Base-by-base conservation (phyloP, 2,888 invertebrate species). In the Cerceris rybyensis region DNA sequence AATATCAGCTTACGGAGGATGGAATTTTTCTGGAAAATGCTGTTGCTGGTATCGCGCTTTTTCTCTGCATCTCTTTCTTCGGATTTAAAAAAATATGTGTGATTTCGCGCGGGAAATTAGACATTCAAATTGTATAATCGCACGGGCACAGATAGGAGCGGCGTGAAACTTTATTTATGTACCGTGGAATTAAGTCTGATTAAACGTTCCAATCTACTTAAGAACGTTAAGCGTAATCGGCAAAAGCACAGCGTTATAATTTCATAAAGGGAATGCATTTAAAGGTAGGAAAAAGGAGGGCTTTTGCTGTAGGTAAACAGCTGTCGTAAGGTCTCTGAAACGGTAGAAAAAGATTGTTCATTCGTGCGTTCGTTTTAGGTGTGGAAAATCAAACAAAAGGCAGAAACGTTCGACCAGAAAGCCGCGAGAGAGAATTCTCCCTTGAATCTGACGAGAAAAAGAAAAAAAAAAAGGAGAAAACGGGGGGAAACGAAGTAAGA, bases 341-440 rank as follows among this genome's bases (percentile, higher is more conserved):
- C 28, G 28, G 28, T 4, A 28, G 28, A 28, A 28, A 28, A 28
- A 28, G 28, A 28, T 28, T 28, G 28, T 28, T 4, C 4, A 4
- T 28, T 28, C 28, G 28, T 28, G 28, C 4, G 28, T 28, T 28
- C 28, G 28, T 28, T 1, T 28, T 28, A 28, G 28, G 28, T 28
- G 46, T 46, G 13, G 65, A 43, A 63, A 76, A 69, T 14, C 39
- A 58, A 69, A 71, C 69, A 66, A 72, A 70, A 54, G 64, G 58
- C 65, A 57, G 42, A 46, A 46, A 72, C 58, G 55, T 71, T 69
- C 66, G 46, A 78, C 76, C 71, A 63, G 60, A 66, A 77, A 55
- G 60, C 67, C 28, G 28, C 28, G 72, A 76, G 76, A 79, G 76
- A 72, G 76, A 76, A 79, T 79, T 76, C 59, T 65, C 28, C 54